Percentiles rank a stretch among this genome's conserved stretches.
phyloP scores from a whole-genome alignment of 1,140 invertebrate genomes.

The Drosophila virilis region DNA sequence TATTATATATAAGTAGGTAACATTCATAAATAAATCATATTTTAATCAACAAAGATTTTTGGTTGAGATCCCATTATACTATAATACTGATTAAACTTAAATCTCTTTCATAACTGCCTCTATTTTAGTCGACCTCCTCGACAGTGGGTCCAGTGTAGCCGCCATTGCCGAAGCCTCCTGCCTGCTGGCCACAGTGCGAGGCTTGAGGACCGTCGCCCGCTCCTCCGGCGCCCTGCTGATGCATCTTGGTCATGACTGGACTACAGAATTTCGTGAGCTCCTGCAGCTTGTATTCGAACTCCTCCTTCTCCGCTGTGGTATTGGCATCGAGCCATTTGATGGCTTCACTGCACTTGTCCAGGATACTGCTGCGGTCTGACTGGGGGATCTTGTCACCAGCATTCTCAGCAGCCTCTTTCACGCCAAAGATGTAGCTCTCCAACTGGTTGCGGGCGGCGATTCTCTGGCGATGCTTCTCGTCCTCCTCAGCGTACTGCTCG shows the following conservation, averaged over 20 bases:
- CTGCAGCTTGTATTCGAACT: conserved; percentile 87
- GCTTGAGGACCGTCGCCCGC: conserved; percentile 81
- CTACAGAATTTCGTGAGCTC: conserved; percentile 86
- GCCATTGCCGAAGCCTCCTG: conserved; percentile 80
- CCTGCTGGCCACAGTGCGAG: conserved; percentile 74
- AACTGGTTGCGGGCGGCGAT: conserved; percentile 87
- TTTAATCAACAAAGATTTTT: background rate
- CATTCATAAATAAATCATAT: no score
- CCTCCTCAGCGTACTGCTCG: conserved; percentile 88
- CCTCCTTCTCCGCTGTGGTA: conserved; percentile 87
- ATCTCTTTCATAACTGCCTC: background rate
- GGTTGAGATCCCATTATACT: conserved; percentile 1
- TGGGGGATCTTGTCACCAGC: conserved; percentile 83
- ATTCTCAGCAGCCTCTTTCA: conserved; percentile 86
- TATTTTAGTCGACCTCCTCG: conserved; percentile 89
- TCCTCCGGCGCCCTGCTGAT: conserved; percentile 68
- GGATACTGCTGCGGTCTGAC: conserved; percentile 74
- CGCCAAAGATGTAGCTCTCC: conserved; percentile 90
- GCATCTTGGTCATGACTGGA: conserved; percentile 87
- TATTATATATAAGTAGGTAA: no score
- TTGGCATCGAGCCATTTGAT: conserved; percentile 88
- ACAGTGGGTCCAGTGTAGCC: conserved; percentile 86
- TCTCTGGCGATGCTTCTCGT: conserved; percentile 88
- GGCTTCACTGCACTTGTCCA: conserved; percentile 86
- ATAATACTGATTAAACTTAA: background rate